These are phyloP conservation scores for Mayetiola destructor DNA, from an alignment of 2,888 invertebrate species.

Conservation along the genomic window DNA sequence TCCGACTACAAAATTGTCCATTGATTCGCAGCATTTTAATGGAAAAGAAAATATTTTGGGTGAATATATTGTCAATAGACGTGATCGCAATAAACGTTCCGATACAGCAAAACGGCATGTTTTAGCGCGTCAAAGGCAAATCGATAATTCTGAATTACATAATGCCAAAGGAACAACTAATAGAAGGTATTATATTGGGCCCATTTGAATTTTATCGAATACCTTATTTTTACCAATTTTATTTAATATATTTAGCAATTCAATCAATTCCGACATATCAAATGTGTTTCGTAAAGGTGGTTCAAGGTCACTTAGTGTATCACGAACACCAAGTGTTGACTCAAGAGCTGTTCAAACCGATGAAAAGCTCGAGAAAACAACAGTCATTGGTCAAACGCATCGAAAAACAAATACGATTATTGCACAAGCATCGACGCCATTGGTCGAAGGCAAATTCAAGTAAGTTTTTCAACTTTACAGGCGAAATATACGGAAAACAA, in stretches of 20 bases:
- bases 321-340: constrained; percentile 22
- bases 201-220: constrained; percentile 24
- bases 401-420: constrained; percentile 24
- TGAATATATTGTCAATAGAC: constrained; percentile 27
- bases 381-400: constrained; percentile 26
- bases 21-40: background rate
- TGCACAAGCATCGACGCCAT: constrained; percentile 32
- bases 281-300: constrained; percentile 26
- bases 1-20: background rate
- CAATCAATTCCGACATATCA: constrained; percentile 33
- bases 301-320: background rate
- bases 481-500: too few species aligned
- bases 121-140: constrained; percentile 58
- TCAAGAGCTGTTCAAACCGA: constrained; percentile 30
- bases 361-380: background rate
- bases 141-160: constrained; percentile 40
- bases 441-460: constrained; percentile 34
- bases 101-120: constrained; percentile 59
- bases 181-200: too few species aligned
- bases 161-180: constrained; percentile 21
- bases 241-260: background rate
- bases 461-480: constrained; percentile 21
- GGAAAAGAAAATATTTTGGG: constrained; percentile 32
- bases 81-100: constrained; percentile 42
- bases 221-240: background rate